Base-by-base conservation (phyloP, 2,113 vertebrate genomes). In the Dipodomys stephensi region DNA sequence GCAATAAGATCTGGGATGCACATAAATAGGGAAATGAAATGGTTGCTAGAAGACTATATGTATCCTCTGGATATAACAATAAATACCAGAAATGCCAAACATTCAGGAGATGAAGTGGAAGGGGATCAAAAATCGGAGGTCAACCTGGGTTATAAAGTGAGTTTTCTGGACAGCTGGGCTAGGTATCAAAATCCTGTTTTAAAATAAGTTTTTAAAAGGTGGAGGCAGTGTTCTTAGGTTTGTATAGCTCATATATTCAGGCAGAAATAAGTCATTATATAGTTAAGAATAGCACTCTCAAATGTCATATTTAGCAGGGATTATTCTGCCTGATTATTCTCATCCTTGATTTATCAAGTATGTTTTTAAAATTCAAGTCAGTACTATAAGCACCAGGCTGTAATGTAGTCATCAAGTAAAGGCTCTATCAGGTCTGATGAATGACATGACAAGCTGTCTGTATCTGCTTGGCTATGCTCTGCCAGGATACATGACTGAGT, bases 11-110 rank as follows among this genome's bases (percentile, higher is more conserved):
- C 87, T 49, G 28, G 27, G 39, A 73, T 57, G 35, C 44, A 84
- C 2, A 91, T 91, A 83, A 85, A 62, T 13, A 76, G 76, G 22
- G 49, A 19, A 89, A 78, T 60, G 65, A 83, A 91, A 78, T 6
- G 20, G 53, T n/a, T 96, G 62, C n/a, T 94, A n/a, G 76, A 35
- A 82, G 65, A 84, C 32, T 83, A 87, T 83, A 87, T 16, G 65
- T 7, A 72, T 57, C 46, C 28, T 22, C 28, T 81, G 62, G 62
- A 15, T 25, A 64, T 23, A 22, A 22, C 23, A 64, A 5, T 25
- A 64, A 4, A 64, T 25, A 9, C 62, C 23, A 16, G 23, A 23
- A 20, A 64, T 64, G 23, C 5, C 23, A 20, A 64, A 25, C 62
- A 64, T 25, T 64, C 62, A 64, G 62, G 62, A 64, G 62, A 25